phyloP scores from a whole-genome alignment of 35 echinoderm and acorn worm genomes.

The Acanthaster planci region DNA sequence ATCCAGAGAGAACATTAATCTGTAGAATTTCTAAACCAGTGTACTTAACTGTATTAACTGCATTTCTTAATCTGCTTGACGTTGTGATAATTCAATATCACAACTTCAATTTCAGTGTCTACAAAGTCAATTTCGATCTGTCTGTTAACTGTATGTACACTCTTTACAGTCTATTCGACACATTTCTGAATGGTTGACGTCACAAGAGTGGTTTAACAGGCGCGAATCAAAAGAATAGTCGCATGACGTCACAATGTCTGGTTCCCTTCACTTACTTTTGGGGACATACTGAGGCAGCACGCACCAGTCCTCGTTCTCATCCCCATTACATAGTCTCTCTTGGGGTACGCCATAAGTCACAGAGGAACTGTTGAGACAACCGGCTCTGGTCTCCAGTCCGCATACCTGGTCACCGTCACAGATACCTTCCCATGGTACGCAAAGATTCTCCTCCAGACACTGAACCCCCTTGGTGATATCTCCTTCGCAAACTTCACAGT shows the following conservation, averaged over 20 bases:
- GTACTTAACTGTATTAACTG: no score
- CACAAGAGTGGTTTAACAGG: no score
- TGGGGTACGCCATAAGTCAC: slow-evolving; percentile 8
- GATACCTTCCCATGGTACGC: slow-evolving; percentile 63
- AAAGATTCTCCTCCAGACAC: slow-evolving; percentile 71
- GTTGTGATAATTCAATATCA: no score
- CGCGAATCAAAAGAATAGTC: no score
- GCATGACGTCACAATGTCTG: background rate
- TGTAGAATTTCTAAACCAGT: no score
- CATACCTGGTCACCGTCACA: slow-evolving; percentile 81
- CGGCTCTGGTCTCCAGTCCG: slow-evolving; percentile 55
- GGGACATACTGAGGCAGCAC: slow-evolving; percentile 59
- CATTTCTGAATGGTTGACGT: no score
- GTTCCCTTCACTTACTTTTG: slow-evolving; percentile 54
- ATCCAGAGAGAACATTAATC: no score
- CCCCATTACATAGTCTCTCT: slow-evolving; percentile 68
- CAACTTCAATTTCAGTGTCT: no score
- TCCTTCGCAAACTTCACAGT: slow-evolving; percentile 60
- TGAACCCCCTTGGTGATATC: slow-evolving; percentile 63
- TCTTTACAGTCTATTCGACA: no score
- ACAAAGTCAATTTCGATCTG: no score
- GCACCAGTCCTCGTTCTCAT: slow-evolving; percentile 72
- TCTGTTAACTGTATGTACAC: no score
- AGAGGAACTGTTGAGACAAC: slow-evolving; percentile 57
- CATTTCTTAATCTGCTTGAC: no score